phyloP scores from a whole-genome alignment of 1,140 invertebrate species.

The Cheumatopsyche charites region DNA sequence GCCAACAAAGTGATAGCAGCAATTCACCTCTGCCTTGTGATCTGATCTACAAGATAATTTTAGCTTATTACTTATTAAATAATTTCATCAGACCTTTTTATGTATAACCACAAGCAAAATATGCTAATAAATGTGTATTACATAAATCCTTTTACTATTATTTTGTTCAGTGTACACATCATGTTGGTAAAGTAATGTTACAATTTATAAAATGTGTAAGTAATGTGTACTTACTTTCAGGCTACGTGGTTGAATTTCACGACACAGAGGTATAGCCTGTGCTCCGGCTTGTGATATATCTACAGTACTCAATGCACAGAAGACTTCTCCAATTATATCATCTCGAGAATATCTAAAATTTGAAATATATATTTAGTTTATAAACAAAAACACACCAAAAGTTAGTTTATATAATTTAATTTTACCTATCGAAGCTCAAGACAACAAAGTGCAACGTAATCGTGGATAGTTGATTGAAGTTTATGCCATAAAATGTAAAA shows the following conservation, averaged over 20 bases:
- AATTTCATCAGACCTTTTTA: too few relatives aligned
- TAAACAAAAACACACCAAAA: neutral
- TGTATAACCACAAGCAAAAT: too few relatives aligned
- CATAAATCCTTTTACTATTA: too few relatives aligned
- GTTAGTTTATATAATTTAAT: neutral
- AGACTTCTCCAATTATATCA: slow-evolving; percentile 97
- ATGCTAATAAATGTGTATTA: too few relatives aligned
- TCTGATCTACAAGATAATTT: slow-evolving; percentile 69
- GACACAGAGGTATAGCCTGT: slow-evolving; percentile 75
- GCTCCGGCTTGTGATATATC: slow-evolving; percentile 81
- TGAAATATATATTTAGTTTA: slow-evolving; percentile 12
- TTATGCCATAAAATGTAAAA: slow-evolving; percentile 95
- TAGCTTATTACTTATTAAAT: too few relatives aligned
- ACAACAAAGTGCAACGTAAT: slow-evolving; percentile 93
- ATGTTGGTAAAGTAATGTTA: too few relatives aligned
- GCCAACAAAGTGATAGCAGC: slow-evolving; percentile 91
- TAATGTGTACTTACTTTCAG: slow-evolving; percentile 74
- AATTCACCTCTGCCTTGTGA: slow-evolving; percentile 89
- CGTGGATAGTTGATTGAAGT: slow-evolving; percentile 79
- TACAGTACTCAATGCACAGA: slow-evolving; percentile 80
- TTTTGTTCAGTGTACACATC: too few relatives aligned
- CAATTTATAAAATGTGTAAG: neutral
- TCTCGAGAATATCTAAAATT: slow-evolving; percentile 85
- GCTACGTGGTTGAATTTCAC: slow-evolving; percentile 85
- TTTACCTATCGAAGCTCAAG: slow-evolving; percentile 85